Conservation (phyloP, 92 coral and sea anemone genomes). For the Desmophyllum pertusum region DNA sequence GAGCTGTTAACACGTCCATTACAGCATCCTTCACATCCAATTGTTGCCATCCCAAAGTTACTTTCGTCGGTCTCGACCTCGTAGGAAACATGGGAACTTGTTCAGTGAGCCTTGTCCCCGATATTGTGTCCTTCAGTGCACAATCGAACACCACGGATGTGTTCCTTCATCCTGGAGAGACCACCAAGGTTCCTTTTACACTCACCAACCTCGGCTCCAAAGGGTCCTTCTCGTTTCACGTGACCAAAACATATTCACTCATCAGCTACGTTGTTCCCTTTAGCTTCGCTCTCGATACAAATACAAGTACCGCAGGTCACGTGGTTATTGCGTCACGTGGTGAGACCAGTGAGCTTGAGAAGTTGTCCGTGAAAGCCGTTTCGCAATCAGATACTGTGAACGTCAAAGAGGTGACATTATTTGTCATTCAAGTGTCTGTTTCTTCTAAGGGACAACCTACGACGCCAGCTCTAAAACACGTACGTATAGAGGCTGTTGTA, state of each 20-base stretch:
- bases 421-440: not conserved
- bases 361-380: slow-evolving; percentile 18
- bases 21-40: slow-evolving; percentile 46
- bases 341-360: not conserved
- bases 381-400: slow-evolving; percentile 23
- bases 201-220: slow-evolving; percentile 48
- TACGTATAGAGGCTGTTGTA: not conserved
- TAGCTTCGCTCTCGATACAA: slow-evolving; percentile 20
- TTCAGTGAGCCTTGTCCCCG: slow-evolving; percentile 35
- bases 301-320: slow-evolving; percentile 19
- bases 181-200: slow-evolving; percentile 44
- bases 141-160: slow-evolving; percentile 19
- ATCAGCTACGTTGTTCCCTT: slow-evolving; percentile 50
- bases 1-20: slow-evolving; percentile 37
- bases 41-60: slow-evolving; percentile 47
- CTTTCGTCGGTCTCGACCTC: slow-evolving; percentile 34
- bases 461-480: not conserved
- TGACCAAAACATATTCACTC: slow-evolving; percentile 13
- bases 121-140: slow-evolving; percentile 33
- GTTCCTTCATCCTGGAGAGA: slow-evolving; percentile 24
- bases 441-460: not conserved
- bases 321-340: slow-evolving; percentile 28
- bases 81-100: slow-evolving; percentile 60
- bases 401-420: slow-evolving; percentile 3
- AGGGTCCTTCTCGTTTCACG: slow-evolving; percentile 38